phyloP scores from a whole-genome alignment of 2,113 vertebrate species.

The Oreochromis tanganicae region DNA sequence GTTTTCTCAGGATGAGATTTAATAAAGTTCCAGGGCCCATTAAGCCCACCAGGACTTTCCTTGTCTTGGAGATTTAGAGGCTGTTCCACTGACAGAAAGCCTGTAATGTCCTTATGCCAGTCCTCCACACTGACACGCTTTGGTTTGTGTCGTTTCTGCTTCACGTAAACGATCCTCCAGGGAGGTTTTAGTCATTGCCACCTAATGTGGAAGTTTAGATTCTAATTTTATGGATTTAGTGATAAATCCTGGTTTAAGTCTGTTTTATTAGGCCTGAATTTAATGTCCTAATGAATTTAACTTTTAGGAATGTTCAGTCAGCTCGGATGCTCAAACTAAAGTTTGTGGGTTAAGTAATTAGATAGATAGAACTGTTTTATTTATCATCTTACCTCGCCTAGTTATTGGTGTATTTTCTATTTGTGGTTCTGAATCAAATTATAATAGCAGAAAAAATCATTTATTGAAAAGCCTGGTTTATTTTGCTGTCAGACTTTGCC shows the following conservation, averaged over 20 bases:
- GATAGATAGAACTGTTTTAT: not conserved
- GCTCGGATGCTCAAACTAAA: not conserved
- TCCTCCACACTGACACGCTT: not conserved
- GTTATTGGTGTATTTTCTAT: not conserved
- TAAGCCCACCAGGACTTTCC: not conserved
- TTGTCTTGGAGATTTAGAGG: not conserved
- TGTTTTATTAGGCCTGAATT: not conserved
- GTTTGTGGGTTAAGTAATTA: not conserved
- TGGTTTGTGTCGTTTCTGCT: not conserved
- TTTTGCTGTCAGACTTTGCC: not conserved
- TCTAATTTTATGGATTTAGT: not conserved
- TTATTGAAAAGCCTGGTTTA: not conserved
- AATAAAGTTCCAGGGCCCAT: not conserved
- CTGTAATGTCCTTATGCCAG: not conserved
- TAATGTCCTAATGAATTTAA: not conserved
- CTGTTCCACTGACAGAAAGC: not conserved
- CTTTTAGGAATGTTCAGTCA: not conserved
- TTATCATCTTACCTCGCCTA: accelerated
- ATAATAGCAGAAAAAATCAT: not conserved
- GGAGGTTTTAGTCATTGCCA: not conserved
- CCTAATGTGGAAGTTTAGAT: too few relatives aligned
- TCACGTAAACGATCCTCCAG: accelerated
- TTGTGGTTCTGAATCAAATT: not conserved
- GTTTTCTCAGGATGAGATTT: not conserved
- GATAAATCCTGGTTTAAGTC: not conserved